phyloP scores from a whole-genome alignment of 2,113 vertebrate species.

The Balaeniceps rex region DNA sequence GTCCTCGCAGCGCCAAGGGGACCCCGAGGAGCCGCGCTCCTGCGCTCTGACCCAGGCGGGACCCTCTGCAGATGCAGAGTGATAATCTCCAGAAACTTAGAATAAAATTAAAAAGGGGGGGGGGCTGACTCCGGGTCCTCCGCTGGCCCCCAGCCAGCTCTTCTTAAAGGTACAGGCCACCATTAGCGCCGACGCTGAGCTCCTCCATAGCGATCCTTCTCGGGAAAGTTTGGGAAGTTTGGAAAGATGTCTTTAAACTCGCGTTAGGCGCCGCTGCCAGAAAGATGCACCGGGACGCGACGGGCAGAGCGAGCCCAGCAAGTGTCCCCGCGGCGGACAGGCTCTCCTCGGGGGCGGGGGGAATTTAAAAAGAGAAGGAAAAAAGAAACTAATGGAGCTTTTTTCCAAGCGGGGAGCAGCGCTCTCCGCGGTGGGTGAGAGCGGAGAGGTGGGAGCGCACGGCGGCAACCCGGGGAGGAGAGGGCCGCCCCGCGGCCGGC shows the following conservation, averaged over 20 bases:
- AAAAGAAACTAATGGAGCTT: not conserved
- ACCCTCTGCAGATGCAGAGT: conserved; percentile 54
- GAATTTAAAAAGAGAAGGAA: not conserved
- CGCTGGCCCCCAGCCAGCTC: conserved; percentile 66
- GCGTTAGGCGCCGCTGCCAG: not conserved
- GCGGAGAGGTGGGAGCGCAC: not conserved
- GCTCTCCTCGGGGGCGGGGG: not conserved
- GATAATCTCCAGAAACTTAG: conserved; percentile 59
- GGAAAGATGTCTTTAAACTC: conserved; percentile 41
- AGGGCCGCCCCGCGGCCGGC: not conserved
- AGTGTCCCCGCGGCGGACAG: not conserved
- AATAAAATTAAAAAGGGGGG: conserved; percentile 9
- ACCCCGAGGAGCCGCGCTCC: not conserved
- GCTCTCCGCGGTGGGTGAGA: not conserved
- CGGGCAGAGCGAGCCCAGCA: not conserved
- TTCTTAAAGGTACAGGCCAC: conserved; percentile 74
- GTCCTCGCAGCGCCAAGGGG: conserved; percentile 57
- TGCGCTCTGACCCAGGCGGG: not conserved
- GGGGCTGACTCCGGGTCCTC: conserved; percentile 26
- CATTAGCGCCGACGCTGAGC: not conserved
- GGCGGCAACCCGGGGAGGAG: not conserved
- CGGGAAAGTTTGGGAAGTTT: conserved; percentile 26
- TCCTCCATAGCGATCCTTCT: conserved; percentile 8
- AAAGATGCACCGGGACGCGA: not conserved
- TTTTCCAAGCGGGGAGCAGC: not conserved